Conservation (phyloP, 2,113 vertebrate genomes). For the Loxodonta africana region DNA sequence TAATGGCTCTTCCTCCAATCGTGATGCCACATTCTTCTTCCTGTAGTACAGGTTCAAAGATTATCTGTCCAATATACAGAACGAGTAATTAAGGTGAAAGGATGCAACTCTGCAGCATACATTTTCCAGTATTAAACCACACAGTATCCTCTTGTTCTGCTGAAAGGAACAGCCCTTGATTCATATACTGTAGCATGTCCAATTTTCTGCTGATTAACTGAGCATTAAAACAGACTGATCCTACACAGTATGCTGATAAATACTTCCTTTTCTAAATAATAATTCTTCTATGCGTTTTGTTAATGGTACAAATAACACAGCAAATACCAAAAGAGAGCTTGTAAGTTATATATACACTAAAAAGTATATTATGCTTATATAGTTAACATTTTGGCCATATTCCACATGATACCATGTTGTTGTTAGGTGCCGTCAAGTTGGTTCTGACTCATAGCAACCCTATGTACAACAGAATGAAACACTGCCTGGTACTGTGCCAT, state of each 20-base stretch:
- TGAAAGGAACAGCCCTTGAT: neutral
- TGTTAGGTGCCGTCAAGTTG: no score
- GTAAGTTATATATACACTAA: neutral
- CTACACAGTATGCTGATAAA: neutral
- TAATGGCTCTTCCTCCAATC: neutral
- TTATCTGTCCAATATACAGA: neutral
- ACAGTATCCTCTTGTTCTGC: neutral
- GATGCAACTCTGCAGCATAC: neutral
- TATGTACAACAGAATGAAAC: no score
- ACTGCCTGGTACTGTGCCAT: no score
- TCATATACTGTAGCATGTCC: neutral
- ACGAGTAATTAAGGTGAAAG: neutral
- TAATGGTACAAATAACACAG: neutral
- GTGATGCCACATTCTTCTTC: neutral
- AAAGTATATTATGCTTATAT: neutral
- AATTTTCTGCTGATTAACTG: neutral
- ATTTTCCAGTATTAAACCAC: neutral
- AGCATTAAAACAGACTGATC: neutral
- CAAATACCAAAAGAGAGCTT: conserved; percentile 6
- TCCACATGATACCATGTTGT: neutral
- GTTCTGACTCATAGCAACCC: no score
- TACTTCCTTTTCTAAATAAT: neutral
- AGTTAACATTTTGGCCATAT: conserved; percentile 1
- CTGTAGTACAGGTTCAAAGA: neutral
- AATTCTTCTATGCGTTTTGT: neutral